These are phyloP conservation scores for Drosophila serrata DNA, from an alignment of 1,140 invertebrate species.

Conservation along the genomic window DNA sequence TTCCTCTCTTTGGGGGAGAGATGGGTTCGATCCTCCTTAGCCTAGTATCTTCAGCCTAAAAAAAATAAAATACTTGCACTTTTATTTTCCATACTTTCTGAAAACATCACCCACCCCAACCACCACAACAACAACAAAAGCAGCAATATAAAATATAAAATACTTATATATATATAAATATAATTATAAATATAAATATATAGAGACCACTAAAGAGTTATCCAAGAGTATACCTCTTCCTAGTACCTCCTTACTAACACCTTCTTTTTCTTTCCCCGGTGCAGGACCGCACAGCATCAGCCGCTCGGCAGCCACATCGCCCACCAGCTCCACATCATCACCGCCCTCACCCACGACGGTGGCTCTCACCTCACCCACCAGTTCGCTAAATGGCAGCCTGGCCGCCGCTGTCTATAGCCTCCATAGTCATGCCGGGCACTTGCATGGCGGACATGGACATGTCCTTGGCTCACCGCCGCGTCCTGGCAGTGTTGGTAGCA, in stretches of 20 bases:
- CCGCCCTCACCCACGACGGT: constrained; percentile 75
- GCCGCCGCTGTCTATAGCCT: constrained; percentile 68
- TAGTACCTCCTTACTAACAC: constrained; percentile 39
- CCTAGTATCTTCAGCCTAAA: constrained; percentile 47
- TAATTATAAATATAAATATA: constrained; percentile 2
- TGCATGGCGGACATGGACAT: constrained; percentile 7
- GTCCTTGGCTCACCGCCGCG: constrained; percentile 64
- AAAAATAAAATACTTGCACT: constrained; percentile 56
- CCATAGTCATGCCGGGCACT: constrained; percentile 41
- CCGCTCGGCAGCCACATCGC: constrained; percentile 81
- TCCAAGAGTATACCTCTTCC: no score
- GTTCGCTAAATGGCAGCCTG: constrained; percentile 60
- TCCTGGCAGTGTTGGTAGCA: constrained; percentile 69
- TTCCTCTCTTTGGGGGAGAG: background rate
- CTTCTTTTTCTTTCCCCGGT: constrained; percentile 41
- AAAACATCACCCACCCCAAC: constrained; percentile 14
- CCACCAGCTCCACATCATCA: constrained; percentile 84
- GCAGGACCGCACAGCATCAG: constrained; percentile 82
- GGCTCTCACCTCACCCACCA: constrained; percentile 76
- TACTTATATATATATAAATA: constrained; percentile 4
- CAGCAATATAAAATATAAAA: constrained; percentile 33
- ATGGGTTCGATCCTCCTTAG: constrained; percentile 1
- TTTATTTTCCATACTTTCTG: constrained; percentile 73
- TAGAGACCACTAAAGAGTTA: constrained; percentile 9
- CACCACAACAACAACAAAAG: background rate